Conservation (phyloP, 2,113 vertebrate species). For the Syngnathoides biaculeatus region DNA sequence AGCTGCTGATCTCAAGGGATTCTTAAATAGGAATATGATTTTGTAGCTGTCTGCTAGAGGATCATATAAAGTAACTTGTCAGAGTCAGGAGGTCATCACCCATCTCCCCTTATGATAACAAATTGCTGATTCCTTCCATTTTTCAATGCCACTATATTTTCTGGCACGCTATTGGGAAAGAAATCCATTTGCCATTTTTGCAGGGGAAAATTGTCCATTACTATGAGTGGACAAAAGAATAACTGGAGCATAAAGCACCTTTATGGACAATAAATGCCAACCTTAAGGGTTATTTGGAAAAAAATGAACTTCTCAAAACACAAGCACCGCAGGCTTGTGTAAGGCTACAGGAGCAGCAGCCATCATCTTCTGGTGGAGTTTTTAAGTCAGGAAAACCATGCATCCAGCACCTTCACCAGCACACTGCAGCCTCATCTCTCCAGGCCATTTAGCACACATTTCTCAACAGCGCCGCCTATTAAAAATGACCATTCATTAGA, state of each 20-base stretch:
- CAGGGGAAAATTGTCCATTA: constrained; percentile 15
- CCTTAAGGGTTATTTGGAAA: constrained; percentile 24
- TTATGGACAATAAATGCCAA: constrained; percentile 27
- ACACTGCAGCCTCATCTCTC: constrained; percentile 38
- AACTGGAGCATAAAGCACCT: constrained; percentile 14
- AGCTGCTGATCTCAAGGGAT: constrained; percentile 58
- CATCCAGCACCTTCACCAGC: constrained; percentile 34
- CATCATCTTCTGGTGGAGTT: constrained; percentile 49
- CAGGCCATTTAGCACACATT: constrained; percentile 42
- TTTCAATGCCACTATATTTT: constrained; percentile 2
- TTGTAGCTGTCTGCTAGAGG: constrained; percentile 26
- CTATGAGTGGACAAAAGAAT: background rate
- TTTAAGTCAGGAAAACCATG: constrained; percentile 48
- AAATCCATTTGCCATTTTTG: constrained; percentile 13
- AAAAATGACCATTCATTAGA: constrained; percentile 60
- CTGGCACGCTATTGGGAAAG: background rate
- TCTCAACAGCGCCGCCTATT: constrained; percentile 41
- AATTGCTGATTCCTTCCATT: constrained; percentile 16
- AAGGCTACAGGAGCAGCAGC: constrained; percentile 41
- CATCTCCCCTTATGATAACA: constrained; percentile 11
- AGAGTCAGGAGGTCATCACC: constrained; percentile 20
- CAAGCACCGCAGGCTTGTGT: constrained; percentile 1
- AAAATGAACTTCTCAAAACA: constrained; percentile 32
- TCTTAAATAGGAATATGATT: constrained; percentile 41
- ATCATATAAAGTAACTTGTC: constrained; percentile 13